Base-by-base conservation (phyloP, 1,140 invertebrate genomes). In the Drosophila paulistorum region DNA sequence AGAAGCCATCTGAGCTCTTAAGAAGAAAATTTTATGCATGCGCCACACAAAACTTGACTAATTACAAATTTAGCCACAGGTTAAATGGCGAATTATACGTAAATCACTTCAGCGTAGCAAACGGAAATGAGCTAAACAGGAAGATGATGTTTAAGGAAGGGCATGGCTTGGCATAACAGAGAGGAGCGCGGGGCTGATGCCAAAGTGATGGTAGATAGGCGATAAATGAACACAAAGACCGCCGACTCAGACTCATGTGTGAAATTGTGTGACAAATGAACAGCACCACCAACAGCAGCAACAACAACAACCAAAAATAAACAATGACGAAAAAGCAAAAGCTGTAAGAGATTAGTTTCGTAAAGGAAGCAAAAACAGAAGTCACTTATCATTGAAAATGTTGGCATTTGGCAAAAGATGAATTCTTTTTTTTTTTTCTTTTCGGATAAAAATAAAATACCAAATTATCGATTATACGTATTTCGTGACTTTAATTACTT, bases 51-150 rank as follows among this genome's bases (percentile, higher is more conserved):
- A 79, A 77, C 74, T 79, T 79, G 77, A 79, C 77, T 79, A 79
- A 79, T 77, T 77, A 79, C 69, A 79, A 76, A 79, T 73, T 79
- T 79, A 79, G 74, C 77, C 74, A 76, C 77, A 79, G 74, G 76
- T 79, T 79, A 79, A 79, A 79, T 79, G 76, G 68, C 73, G 65
- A 71, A 79, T 76, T 79, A 79, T 73, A 72, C 76, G 76, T 78
- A 78, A 78, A 78, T 78, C 71, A 73, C 71, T 70, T 70, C 60
- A 63, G 57, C 35, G 57, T 59, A 37, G 57, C 57, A 37, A 59
- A 59, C 30, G 30, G 57, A 59, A 59, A 59, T 59, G 35, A 59
- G 57, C 57, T 59, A 37, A 59, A 59, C 30, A 17, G 30, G 57
- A 37, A 59, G 57, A 51, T 51, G 45, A 51, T 51, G n/a, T 59